These are phyloP conservation scores for Polypterus senegalus DNA, from an alignment of 2,113 vertebrate genomes.

Conservation along the genomic window DNA sequence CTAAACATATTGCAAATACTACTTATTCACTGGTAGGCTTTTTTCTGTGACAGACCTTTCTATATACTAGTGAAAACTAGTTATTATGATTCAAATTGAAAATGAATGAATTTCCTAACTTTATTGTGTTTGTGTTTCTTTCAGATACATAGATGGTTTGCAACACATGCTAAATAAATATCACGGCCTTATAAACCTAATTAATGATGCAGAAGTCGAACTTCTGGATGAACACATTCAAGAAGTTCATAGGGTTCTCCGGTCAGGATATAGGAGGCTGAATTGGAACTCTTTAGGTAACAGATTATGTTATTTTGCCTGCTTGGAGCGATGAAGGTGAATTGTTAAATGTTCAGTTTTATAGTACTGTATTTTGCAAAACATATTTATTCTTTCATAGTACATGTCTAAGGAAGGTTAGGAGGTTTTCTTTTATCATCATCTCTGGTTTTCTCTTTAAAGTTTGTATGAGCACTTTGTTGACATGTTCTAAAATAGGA, in stretches of 20 bases:
- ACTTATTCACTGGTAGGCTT: no score
- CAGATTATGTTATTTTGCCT: no score
- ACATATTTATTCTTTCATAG: background rate
- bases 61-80: no score
- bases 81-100: no score
- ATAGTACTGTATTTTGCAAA: background rate
- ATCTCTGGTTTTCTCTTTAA: no score
- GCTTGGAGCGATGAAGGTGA: no score
- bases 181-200: constrained; percentile 43
- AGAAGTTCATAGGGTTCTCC: constrained; percentile 45
- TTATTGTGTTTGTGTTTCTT: background rate
- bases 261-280: constrained; percentile 57
- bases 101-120: background rate
- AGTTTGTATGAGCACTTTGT: no score
- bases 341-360: background rate
- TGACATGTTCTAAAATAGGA: no score
- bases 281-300: constrained; percentile 79
- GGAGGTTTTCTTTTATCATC: no score
- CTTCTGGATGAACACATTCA: constrained; percentile 59
- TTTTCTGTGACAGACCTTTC: no score
- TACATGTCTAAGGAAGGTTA: no score
- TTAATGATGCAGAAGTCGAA: constrained; percentile 51
- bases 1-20: no score
- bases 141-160: constrained; percentile 53
- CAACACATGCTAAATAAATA: constrained; percentile 50